These are phyloP conservation scores for Percopsis transmontana DNA, from an alignment of 2,113 vertebrate species.

Conservation along the genomic window DNA sequence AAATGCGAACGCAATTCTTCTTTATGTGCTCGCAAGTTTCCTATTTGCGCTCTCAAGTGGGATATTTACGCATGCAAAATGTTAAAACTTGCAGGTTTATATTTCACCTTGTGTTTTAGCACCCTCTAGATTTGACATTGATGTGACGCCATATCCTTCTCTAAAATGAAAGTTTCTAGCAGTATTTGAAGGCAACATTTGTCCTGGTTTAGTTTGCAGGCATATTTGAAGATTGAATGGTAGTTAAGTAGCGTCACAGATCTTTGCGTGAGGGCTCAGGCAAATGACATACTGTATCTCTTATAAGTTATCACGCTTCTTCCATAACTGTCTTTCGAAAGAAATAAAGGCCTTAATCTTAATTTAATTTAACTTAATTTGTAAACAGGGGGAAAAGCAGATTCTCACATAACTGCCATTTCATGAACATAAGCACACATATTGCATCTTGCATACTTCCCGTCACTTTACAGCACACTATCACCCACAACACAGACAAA, in stretches of 20 bases:
- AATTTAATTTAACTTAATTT: background rate
- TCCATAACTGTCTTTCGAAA: background rate
- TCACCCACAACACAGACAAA: too few relatives aligned
- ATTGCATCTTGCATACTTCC: background rate
- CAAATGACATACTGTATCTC: background rate
- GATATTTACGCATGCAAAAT: too few relatives aligned
- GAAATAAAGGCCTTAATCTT: conserved; percentile 9
- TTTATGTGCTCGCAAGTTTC: too few relatives aligned
- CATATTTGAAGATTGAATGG: background rate
- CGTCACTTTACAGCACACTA: background rate
- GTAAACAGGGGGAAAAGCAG: background rate
- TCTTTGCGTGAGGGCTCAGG: background rate
- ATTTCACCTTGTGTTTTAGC: too few relatives aligned
- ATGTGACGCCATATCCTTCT: background rate
- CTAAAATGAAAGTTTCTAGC: background rate
- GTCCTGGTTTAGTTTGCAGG: conserved; percentile 8
- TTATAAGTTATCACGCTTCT: conserved; percentile 3
- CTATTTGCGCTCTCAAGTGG: too few relatives aligned
- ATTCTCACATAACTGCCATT: background rate
- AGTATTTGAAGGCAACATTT: background rate
- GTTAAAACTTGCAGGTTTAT: too few relatives aligned
- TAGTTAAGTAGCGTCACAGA: conserved; percentile 1
- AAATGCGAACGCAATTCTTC: too few relatives aligned
- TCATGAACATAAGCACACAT: background rate
- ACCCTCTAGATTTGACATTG: background rate